Evolutionary conservation across 2,113 vertebrate genomes (phyloP).

Genomic region (human): GRCh38 chr7:137335501-137336000

Average conservation of each 20-base stretch:
- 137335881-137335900: neutral
- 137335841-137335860: neutral
- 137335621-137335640: neutral
- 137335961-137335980: neutral
- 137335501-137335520: neutral
- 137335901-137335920: neutral
- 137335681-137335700: neutral
- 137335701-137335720: too few species aligned
- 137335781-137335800: neutral
- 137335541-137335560: neutral
- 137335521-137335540: neutral
- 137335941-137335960: conserved; percentile 40
- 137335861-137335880: neutral
- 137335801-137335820: neutral
- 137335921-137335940: neutral
- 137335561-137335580: neutral
- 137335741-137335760: accelerated
- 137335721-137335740: neutral
- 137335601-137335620: neutral
- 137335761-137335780: neutral
- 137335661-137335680: neutral
- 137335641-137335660: neutral
- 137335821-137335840: neutral
- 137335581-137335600: neutral
- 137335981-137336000: neutral